phyloP scores from a whole-genome alignment of 2,888 invertebrate species.

The Andrena haemorrhoa region DNA sequence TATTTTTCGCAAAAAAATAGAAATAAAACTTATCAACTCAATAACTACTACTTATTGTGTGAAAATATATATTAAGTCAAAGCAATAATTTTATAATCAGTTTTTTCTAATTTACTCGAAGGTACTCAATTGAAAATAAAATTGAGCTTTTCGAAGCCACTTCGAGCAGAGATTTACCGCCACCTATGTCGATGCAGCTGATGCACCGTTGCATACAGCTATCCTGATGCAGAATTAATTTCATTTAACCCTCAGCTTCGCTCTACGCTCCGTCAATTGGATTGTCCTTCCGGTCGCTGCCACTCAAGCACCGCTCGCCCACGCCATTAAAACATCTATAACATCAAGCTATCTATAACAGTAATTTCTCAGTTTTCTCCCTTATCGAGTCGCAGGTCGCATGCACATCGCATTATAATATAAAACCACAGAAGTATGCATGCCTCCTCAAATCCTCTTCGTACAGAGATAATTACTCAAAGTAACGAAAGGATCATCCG shows the following conservation, averaged over 20 bases:
- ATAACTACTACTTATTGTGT: too few species aligned
- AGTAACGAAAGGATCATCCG: too few species aligned
- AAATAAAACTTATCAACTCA: too few species aligned
- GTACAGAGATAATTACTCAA: too few species aligned
- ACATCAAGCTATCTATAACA: conserved; percentile 23
- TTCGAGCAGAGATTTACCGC: conserved; percentile 1
- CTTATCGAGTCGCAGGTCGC: neutral
- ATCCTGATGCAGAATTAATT: conserved; percentile 67
- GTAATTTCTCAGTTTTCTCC: conserved; percentile 20
- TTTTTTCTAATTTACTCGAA: neutral
- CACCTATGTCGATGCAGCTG: conserved; percentile 29
- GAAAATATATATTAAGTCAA: too few species aligned
- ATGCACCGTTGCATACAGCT: conserved; percentile 23
- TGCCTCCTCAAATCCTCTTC: too few species aligned
- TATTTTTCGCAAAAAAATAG: too few species aligned
- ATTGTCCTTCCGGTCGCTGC: conserved; percentile 58
- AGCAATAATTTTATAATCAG: too few species aligned
- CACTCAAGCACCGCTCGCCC: conserved; percentile 36
- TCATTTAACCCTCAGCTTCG: conserved; percentile 63
- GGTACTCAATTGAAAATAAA: conserved; percentile 7
- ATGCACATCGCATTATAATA: too few species aligned
- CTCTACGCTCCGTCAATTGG: conserved; percentile 58
- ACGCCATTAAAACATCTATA: conserved; percentile 26
- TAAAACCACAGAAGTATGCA: too few species aligned
- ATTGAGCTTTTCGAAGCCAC: neutral